phyloP scores from a whole-genome alignment of 2,113 vertebrate species.

The Hyperopisus bebe region DNA sequence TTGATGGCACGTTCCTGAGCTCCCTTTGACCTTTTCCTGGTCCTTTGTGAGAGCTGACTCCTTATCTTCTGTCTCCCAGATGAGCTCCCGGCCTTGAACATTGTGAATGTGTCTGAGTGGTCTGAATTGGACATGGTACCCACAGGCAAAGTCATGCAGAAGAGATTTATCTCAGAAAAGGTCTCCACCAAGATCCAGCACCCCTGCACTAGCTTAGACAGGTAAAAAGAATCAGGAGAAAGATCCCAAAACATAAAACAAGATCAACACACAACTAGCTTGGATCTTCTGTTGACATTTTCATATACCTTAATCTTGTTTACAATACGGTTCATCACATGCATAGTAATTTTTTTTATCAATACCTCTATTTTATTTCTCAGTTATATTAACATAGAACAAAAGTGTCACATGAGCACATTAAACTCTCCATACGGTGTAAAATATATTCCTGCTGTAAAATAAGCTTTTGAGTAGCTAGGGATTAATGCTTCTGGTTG shows the following conservation, averaged over 20 bases:
- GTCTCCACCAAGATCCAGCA: slow-evolving; percentile 2
- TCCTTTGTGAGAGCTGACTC: neutral
- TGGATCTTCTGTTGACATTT: neutral
- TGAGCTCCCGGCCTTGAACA: slow-evolving; percentile 23
- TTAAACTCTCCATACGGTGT: neutral
- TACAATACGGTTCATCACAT: neutral
- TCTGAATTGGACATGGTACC: neutral
- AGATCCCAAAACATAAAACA: neutral
- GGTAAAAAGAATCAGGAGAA: neutral
- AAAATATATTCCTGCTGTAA: neutral
- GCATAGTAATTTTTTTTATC: neutral
- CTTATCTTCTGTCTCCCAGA: neutral
- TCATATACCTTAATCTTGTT: neutral
- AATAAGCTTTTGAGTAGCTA: neutral
- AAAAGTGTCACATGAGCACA: neutral
- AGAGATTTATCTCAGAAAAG: neutral
- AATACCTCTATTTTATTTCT: neutral
- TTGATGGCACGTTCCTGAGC: neutral
- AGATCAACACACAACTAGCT: neutral
- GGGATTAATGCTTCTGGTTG: neutral
- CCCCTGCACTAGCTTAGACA: neutral
- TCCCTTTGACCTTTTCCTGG: neutral
- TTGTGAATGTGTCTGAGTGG: slow-evolving; percentile 44
- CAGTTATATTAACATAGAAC: neutral
- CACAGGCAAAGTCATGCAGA: neutral